These are phyloP conservation scores for Oryzias dopingdopingensis DNA, from an alignment of 2,797 vertebrate species.

Conservation along the genomic window DNA sequence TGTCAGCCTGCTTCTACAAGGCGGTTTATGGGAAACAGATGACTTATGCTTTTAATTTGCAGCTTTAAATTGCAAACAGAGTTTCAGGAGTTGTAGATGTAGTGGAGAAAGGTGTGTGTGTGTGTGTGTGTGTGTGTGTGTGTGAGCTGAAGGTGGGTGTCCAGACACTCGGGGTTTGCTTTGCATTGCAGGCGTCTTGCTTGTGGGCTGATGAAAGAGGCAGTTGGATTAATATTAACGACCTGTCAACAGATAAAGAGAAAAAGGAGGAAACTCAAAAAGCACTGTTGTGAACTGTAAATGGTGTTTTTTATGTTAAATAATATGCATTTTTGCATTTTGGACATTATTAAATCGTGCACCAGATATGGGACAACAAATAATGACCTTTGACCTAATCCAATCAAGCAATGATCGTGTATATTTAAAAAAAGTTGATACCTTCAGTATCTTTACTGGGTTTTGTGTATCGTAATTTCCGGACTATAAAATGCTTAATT, in stretches of 20 bases:
- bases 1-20: slow-evolving; percentile 82
- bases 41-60: slow-evolving; percentile 99
- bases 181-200: slow-evolving; percentile 3
- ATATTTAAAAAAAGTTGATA: too few species aligned
- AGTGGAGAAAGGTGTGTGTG: slow-evolving; percentile 79
- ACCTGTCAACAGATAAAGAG: background rate
- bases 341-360: too few species aligned
- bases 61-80: slow-evolving; percentile 99
- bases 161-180: slow-evolving; percentile 74
- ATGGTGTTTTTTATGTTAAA: too few species aligned
- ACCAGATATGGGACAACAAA: too few species aligned
- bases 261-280: background rate
- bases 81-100: slow-evolving; percentile 94
- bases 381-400: too few species aligned
- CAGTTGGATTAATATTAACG: slow-evolving; percentile 14
- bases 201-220: background rate
- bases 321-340: too few species aligned
- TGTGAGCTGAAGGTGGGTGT: slow-evolving; percentile 51
- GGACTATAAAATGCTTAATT: too few species aligned
- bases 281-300: too few species aligned
- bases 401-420: too few species aligned
- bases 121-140: slow-evolving; percentile 17
- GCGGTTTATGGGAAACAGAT: slow-evolving; percentile 99
- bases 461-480: too few species aligned
- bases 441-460: too few species aligned